A percentile compares a stretch with the other conserved stretches of the same genome.
Conservation (phyloP, 2,113 vertebrate genomes). For the Mustela lutreola region DNA sequence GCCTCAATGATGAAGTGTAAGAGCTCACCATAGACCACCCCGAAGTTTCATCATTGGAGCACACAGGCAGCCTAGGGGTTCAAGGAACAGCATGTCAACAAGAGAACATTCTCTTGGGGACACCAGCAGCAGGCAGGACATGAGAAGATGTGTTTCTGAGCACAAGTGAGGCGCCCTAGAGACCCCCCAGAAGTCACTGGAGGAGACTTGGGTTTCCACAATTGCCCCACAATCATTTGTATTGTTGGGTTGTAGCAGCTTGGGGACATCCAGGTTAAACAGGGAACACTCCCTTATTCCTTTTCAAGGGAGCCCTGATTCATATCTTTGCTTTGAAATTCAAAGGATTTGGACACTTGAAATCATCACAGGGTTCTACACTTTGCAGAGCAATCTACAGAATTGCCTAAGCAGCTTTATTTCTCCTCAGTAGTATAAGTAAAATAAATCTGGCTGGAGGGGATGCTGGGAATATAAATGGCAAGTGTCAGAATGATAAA, state of each 20-base stretch:
- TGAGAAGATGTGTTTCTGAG: neutral
- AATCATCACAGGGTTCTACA: slow-evolving; percentile 1
- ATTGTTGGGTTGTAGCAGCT: neutral
- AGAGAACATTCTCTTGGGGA: neutral
- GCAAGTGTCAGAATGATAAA: slow-evolving; percentile 77
- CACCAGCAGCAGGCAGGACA: neutral
- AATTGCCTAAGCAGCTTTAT: slow-evolving; percentile 67
- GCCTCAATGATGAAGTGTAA: neutral
- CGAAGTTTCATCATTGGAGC: neutral
- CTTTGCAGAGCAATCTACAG: slow-evolving; percentile 61
- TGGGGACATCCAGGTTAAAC: neutral
- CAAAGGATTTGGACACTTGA: neutral
- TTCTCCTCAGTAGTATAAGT: slow-evolving; percentile 53
- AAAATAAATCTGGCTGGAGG: slow-evolving; percentile 65
- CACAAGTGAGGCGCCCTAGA: neutral
- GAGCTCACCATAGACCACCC: neutral
- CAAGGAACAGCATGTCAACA: neutral
- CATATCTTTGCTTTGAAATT: neutral
- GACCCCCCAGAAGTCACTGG: neutral
- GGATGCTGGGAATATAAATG: slow-evolving; percentile 58
- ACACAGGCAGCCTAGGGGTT: neutral
- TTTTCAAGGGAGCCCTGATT: neutral
- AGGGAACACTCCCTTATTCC: neutral
- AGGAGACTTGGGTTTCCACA: neutral
- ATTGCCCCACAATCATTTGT: neutral